These are phyloP conservation scores for Amblyjoppa fuscipennis DNA, from an alignment of 2,888 invertebrate species.

Conservation along the genomic window DNA sequence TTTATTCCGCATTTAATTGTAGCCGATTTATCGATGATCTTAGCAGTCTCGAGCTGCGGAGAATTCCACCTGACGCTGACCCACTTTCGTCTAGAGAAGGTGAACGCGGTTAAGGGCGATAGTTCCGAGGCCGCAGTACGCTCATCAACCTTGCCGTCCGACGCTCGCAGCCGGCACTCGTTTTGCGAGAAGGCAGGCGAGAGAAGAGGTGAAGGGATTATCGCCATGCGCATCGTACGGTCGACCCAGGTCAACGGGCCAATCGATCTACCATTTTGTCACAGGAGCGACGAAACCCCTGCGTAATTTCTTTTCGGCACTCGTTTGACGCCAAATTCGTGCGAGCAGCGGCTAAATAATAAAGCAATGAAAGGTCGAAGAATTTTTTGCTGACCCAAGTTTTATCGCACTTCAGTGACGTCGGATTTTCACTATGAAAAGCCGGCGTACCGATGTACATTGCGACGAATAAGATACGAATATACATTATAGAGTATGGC, in stretches of 20 bases:
- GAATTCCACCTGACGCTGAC: conserved; percentile 53
- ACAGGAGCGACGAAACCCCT: conserved; percentile 18
- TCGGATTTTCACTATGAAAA: too few relatives aligned
- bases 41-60: conserved; percentile 8
- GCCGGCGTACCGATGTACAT: too few relatives aligned
- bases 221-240: conserved; percentile 7
- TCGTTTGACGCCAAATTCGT: background rate
- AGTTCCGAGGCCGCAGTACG: conserved; percentile 6
- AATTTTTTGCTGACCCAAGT: too few relatives aligned
- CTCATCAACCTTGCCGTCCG: conserved; percentile 51
- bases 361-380: background rate
- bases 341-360: background rate
- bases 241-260: conserved; percentile 10
- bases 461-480: too few relatives aligned
- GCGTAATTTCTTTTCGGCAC: background rate
- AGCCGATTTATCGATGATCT: background rate
- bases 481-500: too few relatives aligned
- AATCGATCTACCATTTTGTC: conserved; percentile 43
- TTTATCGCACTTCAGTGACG: too few relatives aligned
- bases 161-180: conserved; percentile 22
- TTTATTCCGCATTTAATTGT: background rate
- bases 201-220: conserved; percentile 19
- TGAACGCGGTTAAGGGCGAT: conserved; percentile 24
- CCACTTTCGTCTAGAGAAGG: conserved; percentile 41
- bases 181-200: background rate